Conservation (phyloP, 2,113 vertebrate species). For the Piaya cayana region DNA sequence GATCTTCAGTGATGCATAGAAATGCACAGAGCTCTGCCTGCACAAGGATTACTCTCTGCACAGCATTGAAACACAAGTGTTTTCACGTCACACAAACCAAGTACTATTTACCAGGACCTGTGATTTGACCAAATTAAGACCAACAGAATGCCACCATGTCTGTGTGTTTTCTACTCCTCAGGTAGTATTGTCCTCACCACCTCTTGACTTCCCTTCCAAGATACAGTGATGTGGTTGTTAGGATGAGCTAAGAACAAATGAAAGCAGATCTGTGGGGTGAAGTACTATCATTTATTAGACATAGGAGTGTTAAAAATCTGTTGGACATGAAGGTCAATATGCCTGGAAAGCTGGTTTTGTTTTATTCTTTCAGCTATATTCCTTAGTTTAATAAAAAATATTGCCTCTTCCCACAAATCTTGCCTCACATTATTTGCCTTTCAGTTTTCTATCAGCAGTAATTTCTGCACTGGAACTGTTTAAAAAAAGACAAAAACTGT, state of each 20-base stretch:
- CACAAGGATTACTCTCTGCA: not conserved
- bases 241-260: not conserved
- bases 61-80: not conserved
- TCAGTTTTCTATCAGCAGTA: not conserved
- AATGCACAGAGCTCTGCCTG: not conserved
- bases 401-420: constrained; percentile 2
- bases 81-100: not conserved
- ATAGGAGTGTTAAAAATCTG: not conserved
- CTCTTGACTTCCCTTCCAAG: not conserved
- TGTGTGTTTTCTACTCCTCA: not conserved
- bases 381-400: constrained; percentile 50
- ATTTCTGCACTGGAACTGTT: constrained; percentile 12
- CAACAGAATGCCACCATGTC: not conserved
- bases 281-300: not conserved
- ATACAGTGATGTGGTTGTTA: not conserved
- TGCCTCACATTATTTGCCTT: not conserved
- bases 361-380: constrained; percentile 4
- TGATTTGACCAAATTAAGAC: not conserved
- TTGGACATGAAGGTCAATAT: not conserved
- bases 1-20: not conserved
- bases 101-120: not conserved
- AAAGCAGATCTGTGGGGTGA: not conserved
- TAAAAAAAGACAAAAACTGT: constrained; percentile 7
- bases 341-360: not conserved
- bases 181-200: not conserved